Base-by-base conservation (phyloP, 2,113 vertebrate genomes). In the Collichthys lucidus region DNA sequence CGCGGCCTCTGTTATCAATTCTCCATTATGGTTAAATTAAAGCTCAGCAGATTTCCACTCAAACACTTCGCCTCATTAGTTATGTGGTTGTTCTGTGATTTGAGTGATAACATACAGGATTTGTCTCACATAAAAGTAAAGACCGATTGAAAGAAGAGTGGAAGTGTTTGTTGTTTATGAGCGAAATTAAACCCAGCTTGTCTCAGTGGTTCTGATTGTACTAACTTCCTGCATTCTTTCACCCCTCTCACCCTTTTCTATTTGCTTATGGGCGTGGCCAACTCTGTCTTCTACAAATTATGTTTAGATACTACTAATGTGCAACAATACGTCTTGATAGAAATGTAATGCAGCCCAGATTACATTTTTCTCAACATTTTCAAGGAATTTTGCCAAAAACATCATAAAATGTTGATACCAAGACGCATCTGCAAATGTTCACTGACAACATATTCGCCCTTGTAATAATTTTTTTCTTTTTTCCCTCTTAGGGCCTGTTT, bases 11-110 rank as follows among this genome's bases (percentile, higher is more conserved):
- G 49, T 63, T 86, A 86, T 90, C 85, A 89, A 86, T 90, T 82
- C 74, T 64, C 53, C 85, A 89, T 79, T 83, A 80, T 53, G 53
- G 47, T 80, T 67, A 49, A 82, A 87, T 84, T 77, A 84, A 84
- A 90, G 74, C 77, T 85, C 79, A 82, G 89, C 75, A 86, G 50
- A 74, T 65, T 85, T 3, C 14, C 59, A 76, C 26, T 71, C 26
- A 68, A 31, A 84, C 68, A 59, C 46, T 80, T 80, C 5, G 29
- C 67, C 68, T 86, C 56, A 66, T 81, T 49, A 71, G 24, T 40
- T 56, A 3, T 52, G 74, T 42, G 52, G 50, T 31, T n/a, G 22
- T 70, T 66, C 72, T 82, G 60, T 79, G 65, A 74, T 79, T 84
- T 66, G 22, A 85, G 31, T 0, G 10, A 74, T 80, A 77, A 75